phyloP scores from a whole-genome alignment of 2,888 invertebrate genomes.

The Chaitophorus viminalis region DNA sequence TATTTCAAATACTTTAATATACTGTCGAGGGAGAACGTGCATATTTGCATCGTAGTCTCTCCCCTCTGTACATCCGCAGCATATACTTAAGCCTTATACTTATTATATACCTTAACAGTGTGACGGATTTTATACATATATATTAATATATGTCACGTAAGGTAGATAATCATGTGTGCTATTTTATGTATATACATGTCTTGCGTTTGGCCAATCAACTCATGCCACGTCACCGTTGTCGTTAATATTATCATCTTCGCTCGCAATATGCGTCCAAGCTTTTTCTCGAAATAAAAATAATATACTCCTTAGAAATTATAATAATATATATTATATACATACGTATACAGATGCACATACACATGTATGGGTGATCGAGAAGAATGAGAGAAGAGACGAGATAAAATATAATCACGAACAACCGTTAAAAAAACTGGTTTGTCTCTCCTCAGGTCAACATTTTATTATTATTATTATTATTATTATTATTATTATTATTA shows the following conservation, averaged over 20 bases:
- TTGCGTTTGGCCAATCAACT: conserved; percentile 25
- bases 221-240: neutral
- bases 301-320: conserved; percentile 2
- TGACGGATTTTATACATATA: neutral
- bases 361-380: neutral
- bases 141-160: neutral
- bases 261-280: neutral
- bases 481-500: conserved; percentile 30
- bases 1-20: too few species aligned
- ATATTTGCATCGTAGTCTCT: neutral
- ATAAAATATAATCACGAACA: conserved; percentile 59
- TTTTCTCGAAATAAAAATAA: conserved; percentile 32
- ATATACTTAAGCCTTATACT: neutral
- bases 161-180: neutral
- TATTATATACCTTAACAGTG: neutral
- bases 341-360: neutral
- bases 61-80: neutral
- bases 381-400: conserved; percentile 44
- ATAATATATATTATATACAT: neutral
- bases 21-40: too few species aligned
- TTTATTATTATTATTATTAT: conserved; percentile 40
- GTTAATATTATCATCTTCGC: conserved; percentile 26
- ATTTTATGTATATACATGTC: neutral
- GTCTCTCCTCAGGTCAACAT: conserved; percentile 54
- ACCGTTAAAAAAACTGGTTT: conserved; percentile 61